A percentile compares a stretch with the other conserved stretches of the same genome.
Evolutionary conservation across 2,888 invertebrate species (phyloP).

Genomic region (Plagiodera versicolora): DNA sequence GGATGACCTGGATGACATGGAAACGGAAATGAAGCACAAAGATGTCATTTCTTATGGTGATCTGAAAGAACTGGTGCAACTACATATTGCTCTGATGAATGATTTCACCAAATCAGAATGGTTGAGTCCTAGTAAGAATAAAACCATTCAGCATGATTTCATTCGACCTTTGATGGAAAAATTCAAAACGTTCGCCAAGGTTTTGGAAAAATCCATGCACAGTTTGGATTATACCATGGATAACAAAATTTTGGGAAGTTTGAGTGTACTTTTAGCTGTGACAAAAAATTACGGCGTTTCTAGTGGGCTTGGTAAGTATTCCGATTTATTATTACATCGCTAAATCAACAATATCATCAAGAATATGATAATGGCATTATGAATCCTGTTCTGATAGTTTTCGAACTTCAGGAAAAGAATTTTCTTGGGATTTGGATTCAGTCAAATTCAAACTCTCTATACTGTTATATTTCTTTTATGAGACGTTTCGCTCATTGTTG

Average conservation of each 20-base stretch:
- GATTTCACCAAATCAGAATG: constrained; percentile 65
- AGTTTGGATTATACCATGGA: constrained; percentile 61
- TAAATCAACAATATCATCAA: constrained; percentile 1
- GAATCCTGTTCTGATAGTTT: too few species aligned
- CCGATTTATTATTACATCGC: background rate
- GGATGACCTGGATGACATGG: constrained; percentile 35
- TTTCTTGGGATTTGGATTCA: too few species aligned
- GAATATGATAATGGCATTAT: too few species aligned
- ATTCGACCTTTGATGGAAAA: constrained; percentile 62
- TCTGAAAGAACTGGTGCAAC: constrained; percentile 61
- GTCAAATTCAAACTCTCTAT: too few species aligned
- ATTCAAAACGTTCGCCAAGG: constrained; percentile 61
- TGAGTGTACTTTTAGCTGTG: constrained; percentile 62
- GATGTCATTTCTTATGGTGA: constrained; percentile 58
- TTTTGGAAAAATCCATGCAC: constrained; percentile 59
- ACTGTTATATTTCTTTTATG: too few species aligned
- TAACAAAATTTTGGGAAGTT: constrained; percentile 59
- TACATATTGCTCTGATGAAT: constrained; percentile 64
- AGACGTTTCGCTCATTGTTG: too few species aligned
- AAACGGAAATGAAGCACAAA: constrained; percentile 12
- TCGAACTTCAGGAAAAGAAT: too few species aligned
- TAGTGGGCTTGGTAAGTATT: constrained; percentile 36
- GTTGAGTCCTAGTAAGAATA: constrained; percentile 57
- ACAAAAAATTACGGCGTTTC: constrained; percentile 57
- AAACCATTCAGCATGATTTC: constrained; percentile 47